These are phyloP conservation scores for Phylloscopus whistleri DNA, from an alignment of 2,113 vertebrate species.

Conservation along the genomic window DNA sequence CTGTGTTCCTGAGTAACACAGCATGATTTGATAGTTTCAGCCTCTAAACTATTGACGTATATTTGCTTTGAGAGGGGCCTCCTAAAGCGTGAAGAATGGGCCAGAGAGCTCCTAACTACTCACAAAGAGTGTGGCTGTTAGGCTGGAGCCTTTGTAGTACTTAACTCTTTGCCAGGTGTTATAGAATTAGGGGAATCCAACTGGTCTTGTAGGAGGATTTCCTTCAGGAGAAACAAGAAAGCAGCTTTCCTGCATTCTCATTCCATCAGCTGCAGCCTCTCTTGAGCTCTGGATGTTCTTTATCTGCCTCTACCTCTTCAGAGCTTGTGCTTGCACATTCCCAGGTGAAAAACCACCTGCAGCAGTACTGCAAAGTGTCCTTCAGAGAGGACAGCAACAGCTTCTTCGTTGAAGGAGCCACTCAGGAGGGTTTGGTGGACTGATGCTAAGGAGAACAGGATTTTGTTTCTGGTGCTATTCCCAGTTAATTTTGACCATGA, in stretches of 20 bases:
- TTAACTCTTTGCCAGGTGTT: conserved; percentile 37
- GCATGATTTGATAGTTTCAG: conserved; percentile 62
- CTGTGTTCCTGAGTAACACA: conserved; percentile 47
- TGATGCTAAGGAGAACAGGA: not conserved
- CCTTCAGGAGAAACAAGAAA: not conserved
- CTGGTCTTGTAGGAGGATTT: not conserved
- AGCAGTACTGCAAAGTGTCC: not conserved
- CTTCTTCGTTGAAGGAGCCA: not conserved
- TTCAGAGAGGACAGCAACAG: not conserved
- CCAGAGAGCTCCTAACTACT: conserved; percentile 27
- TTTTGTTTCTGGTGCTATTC: not conserved
- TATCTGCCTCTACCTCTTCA: not conserved
- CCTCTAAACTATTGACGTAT: conserved; percentile 53
- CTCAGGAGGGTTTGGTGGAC: not conserved
- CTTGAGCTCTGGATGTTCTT: not conserved
- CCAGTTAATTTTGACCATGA: not conserved
- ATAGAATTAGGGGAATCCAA: not conserved
- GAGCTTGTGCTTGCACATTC: not conserved
- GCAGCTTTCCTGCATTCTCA: not conserved
- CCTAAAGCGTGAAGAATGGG: conserved; percentile 62
- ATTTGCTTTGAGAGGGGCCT: conserved; percentile 55
- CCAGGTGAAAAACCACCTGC: not conserved
- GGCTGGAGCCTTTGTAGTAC: not conserved
- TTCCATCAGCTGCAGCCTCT: not conserved
- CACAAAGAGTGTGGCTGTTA: not conserved